Percentiles rank a stretch among this genome's conserved stretches.
phyloP scores from a whole-genome alignment of 2,797 vertebrate genomes.

The Sarcophilus harrisii region DNA sequence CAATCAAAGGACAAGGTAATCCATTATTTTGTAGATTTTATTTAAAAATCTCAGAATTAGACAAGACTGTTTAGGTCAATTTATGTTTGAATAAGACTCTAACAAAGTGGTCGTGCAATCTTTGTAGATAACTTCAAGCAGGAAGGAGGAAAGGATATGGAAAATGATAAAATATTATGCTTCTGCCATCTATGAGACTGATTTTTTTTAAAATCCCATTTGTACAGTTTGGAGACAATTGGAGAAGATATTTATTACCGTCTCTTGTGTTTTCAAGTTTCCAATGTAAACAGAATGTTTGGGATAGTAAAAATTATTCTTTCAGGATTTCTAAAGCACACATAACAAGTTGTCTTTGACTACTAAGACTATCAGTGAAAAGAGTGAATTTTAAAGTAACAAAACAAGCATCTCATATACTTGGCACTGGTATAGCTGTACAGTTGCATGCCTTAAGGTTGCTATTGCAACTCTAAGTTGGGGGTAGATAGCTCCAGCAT shows the following conservation, averaged over 20 bases:
- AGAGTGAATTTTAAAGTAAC: background rate
- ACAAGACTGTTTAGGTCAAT: background rate
- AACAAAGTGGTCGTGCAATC: background rate
- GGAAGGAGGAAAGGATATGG: fast-evolving
- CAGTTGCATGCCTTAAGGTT: background rate
- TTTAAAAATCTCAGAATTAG: background rate
- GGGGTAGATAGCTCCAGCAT: background rate
- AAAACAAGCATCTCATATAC: no score
- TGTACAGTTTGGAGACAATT: background rate
- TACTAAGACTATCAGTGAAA: background rate
- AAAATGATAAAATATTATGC: background rate
- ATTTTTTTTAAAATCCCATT: background rate
- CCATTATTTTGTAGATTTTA: constrained; percentile 9
- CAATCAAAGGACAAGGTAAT: constrained; percentile 97
- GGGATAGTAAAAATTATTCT: background rate
- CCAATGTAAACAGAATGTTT: background rate
- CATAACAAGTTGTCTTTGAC: constrained; percentile 34
- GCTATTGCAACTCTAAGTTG: background rate
- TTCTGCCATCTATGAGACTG: background rate
- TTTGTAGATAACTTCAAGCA: background rate
- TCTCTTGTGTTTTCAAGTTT: background rate
- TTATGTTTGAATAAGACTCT: background rate
- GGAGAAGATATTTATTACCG: background rate
- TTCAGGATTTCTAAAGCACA: background rate
- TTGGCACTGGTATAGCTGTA: background rate